Conservation (phyloP, 1,140 invertebrate species). For the Colletes latitarsis region DNA sequence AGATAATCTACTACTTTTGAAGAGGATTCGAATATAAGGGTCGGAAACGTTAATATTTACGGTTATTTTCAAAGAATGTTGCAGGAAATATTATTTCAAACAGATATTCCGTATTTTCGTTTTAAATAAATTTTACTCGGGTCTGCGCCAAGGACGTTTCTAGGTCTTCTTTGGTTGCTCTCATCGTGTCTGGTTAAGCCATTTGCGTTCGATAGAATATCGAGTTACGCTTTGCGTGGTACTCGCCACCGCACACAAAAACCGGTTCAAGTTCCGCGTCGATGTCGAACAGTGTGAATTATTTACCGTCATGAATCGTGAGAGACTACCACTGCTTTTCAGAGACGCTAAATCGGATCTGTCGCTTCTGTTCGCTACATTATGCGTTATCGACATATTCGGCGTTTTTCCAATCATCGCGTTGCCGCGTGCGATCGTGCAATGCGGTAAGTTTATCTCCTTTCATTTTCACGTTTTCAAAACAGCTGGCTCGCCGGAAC, state of each 20-base stretch:
- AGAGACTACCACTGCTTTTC: conserved; percentile 66
- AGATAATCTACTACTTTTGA: no score
- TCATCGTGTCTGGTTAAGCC: conserved; percentile 33
- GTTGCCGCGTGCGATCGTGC: conserved; percentile 86
- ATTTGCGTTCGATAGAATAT: conserved; percentile 69
- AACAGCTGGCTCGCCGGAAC: not conserved
- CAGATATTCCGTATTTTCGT: no score
- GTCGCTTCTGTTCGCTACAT: conserved; percentile 86
- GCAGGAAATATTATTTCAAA: no score
- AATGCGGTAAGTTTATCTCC: conserved; percentile 83
- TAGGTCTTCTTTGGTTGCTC: conserved; percentile 65
- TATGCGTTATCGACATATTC: conserved; percentile 90
- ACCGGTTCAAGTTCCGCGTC: conserved; percentile 68
- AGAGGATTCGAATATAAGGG: no score
- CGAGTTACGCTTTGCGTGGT: conserved; percentile 67
- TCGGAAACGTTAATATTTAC: no score
- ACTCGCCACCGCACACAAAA: conserved; percentile 34
- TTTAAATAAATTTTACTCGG: not conserved
- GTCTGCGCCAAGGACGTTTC: conserved; percentile 37
- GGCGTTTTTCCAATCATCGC: conserved; percentile 90
- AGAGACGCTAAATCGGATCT: conserved; percentile 77
- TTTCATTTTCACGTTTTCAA: not conserved
- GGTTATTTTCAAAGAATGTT: no score
- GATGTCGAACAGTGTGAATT: conserved; percentile 15
- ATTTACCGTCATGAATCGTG: conserved; percentile 66